Evolutionary conservation across 53 echinoderm and acorn worm genomes (phyloP), one percentile per base, ranked within the genome.

Genomic region (Astropecten irregularis): DNA sequence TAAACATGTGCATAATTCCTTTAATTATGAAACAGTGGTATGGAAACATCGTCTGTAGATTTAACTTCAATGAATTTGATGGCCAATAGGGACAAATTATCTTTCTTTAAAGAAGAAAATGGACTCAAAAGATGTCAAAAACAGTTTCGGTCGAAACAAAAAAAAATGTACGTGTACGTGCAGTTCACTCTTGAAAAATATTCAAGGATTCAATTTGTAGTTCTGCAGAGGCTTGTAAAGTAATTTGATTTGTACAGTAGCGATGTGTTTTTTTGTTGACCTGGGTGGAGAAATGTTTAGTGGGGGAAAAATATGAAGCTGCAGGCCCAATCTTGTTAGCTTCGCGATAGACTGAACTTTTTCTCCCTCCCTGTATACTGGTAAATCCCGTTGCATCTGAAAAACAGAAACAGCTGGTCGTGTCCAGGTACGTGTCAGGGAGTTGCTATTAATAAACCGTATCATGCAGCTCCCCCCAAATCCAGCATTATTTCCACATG

Each of bases 401-500:
- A 79, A 79, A 79, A 79, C 56, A 79, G 61, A 79, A 79, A 79
- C 79, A 79, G 79, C 79, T 79, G 79, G 62, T 44, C 46, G 47
- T 48, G 48, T 40, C 62, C 18, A 79, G 79, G 79, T 79, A 79
- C 79, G 61, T 79, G 79, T 79, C 79, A n/a, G 48, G 62, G 79
- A 11, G 61, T 79, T 31, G 79, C 79, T 79, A 79, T 79, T 79
- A 79, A 79, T 79, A 79, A 79, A 79, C 79, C 47, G 79, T 79
- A 79, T 79, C 79, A 79, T 79, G 21, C 61, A 32, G 60, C 79
- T n/a, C n/a, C n/a, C n/a, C 79, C 46, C 56, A 79, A 79, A 79
- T 79, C 79, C 79, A 1, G 47, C 76, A 79, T 79, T 79, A 79
- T 62, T 79, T 79, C 62, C 79, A 62, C 79, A 37, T 62, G 79